Base-by-base conservation (phyloP, 2,113 vertebrate genomes). In the Sapajus apella region DNA sequence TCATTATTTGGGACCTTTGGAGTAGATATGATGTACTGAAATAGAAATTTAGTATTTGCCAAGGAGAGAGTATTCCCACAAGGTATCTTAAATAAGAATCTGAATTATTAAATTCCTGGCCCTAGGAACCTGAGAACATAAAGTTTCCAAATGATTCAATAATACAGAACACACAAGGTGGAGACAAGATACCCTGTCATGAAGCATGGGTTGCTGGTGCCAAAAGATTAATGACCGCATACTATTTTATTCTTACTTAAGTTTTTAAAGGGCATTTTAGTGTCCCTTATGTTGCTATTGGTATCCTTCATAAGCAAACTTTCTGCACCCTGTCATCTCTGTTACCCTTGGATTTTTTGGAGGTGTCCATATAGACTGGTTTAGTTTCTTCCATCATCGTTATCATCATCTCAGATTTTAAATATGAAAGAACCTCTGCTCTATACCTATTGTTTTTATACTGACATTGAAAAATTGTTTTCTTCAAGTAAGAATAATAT, bases 241-340 rank as follows among this genome's bases (percentile, higher is more conserved):
- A 68, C 35, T 92, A 27, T 70, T 97, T 97, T 91, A 89, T 94
- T 85, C 77, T 66, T 68, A 77, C 68, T 27, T 64, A 17, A 73
- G 35, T 75, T 70, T 30, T 91, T 82, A 83, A 87, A 96, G 75
- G 58, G 64, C 56, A 66, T 79, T 82, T 97, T 79, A 88, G 75
- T 64, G 25, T 90, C 37, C 82, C 25, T 86, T 70, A 40, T 13
- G 20, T 88, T 27, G 5, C 87, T 76, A 0, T 45, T 84, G 21
- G 45, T 68, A 72, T 61, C 70, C 79, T 75, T 89, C 9, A 4
- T 77, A 81, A 97, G 87, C 61, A 25, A 50, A 84, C 66, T 90
- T 75, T 83, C 86, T 95, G 97, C 18, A 73, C 37, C 16, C 56
- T 70, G 6, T 87, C 55, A 90, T 56, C 84, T 9, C 45, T 75